Evolutionary conservation across 92 coral and sea anemone species (phyloP).

Genomic region (Paragorgia papillata): DNA sequence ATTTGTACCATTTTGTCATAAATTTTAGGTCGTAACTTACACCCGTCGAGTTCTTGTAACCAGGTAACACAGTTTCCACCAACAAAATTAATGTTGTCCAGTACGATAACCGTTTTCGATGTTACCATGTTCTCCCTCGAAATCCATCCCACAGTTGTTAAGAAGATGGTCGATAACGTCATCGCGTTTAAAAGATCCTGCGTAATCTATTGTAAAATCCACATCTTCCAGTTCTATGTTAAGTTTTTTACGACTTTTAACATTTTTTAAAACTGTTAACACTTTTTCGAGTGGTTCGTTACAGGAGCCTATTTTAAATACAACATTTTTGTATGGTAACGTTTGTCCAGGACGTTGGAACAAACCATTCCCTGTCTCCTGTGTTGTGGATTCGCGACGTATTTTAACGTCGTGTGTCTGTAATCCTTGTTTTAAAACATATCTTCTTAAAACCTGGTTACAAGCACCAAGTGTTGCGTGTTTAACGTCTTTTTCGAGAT

Average conservation of each 20-base stretch:
- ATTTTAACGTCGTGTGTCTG: not conserved
- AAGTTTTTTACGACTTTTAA: not conserved
- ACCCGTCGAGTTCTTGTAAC: not conserved
- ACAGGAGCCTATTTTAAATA: not conserved
- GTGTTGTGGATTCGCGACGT: not conserved
- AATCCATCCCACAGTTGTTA: not conserved
- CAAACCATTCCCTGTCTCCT: not conserved
- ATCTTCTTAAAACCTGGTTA: not conserved
- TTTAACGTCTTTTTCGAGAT: not conserved
- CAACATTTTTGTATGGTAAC: not conserved
- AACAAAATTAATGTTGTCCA: not conserved
- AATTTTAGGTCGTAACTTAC: not conserved
- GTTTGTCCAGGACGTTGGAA: too few relatives aligned
- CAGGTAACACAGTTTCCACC: not conserved
- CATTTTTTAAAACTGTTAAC: not conserved
- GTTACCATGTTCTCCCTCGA: too few relatives aligned
- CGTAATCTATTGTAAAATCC: not conserved
- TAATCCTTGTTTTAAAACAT: not conserved
- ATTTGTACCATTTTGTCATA: constrained; percentile 29
- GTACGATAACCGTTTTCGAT: not conserved
- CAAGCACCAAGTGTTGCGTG: not conserved
- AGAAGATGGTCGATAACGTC: not conserved
- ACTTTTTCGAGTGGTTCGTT: not conserved
- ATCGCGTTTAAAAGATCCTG: not conserved
- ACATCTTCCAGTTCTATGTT: not conserved